A percentile compares a stretch with the other conserved stretches of the same genome.
Evolutionary conservation across 2,888 invertebrate species (phyloP).

Genomic region (Villa cingulata): DNA sequence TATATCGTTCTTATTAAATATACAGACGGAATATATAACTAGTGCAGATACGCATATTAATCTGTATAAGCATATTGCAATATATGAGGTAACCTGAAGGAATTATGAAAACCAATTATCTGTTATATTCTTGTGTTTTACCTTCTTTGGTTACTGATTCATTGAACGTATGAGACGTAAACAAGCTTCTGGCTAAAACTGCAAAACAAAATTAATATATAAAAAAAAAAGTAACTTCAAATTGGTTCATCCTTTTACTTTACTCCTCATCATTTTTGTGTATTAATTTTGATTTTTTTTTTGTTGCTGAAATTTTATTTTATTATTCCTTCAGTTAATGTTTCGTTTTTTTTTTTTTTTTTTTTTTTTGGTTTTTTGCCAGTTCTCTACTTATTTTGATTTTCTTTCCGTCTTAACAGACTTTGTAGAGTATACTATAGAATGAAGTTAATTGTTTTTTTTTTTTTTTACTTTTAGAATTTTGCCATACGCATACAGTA

Average conservation of each 20-base stretch:
- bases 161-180: slow-evolving; percentile 6
- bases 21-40: too few species aligned
- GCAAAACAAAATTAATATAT: not conserved
- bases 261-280: not conserved
- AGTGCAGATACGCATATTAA: too few species aligned
- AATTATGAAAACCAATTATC: slow-evolving; percentile 14
- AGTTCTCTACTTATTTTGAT: not conserved
- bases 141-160: slow-evolving; percentile 6
- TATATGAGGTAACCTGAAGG: not conserved
- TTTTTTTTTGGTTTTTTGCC: too few species aligned
- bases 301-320: not conserved
- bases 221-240: not conserved
- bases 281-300: too few species aligned
- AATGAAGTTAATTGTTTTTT: too few species aligned
- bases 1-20: too few species aligned
- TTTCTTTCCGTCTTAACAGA: too few species aligned
- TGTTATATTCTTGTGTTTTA: not conserved
- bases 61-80: too few species aligned
- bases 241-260: not conserved
- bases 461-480: too few species aligned
- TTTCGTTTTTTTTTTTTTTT: not conserved
- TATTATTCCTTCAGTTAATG: too few species aligned
- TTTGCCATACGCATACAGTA: too few species aligned
- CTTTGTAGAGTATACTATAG: too few species aligned
- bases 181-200: slow-evolving; percentile 9